phyloP scores from a whole-genome alignment of 2,113 vertebrate genomes.

The Carollia perspicillata region DNA sequence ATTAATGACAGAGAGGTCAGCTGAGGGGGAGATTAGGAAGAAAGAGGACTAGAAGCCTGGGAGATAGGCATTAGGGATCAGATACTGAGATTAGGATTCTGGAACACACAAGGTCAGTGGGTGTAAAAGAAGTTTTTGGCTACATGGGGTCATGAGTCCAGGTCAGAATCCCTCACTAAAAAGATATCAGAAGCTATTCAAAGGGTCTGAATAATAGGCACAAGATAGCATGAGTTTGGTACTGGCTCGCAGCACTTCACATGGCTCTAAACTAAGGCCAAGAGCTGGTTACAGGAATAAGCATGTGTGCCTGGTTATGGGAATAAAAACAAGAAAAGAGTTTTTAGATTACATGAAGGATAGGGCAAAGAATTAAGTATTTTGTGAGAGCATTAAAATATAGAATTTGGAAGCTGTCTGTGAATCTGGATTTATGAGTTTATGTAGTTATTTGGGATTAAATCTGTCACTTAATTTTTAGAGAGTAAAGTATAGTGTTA shows the following conservation, averaged over 20 bases:
- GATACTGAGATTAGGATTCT: background rate
- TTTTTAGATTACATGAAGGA: background rate
- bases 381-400: background rate
- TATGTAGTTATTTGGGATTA: background rate
- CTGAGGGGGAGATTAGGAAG: slow-evolving; percentile 12
- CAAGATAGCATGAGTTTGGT: background rate
- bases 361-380: background rate
- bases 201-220: background rate
- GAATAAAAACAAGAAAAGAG: background rate
- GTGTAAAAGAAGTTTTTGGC: background rate
- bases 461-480: background rate
- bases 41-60: background rate
- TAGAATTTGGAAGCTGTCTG: slow-evolving; percentile 4
- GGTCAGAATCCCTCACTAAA: background rate
- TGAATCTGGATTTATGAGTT: background rate
- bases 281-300: background rate
- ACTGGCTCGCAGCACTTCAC: background rate
- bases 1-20: slow-evolving; percentile 42
- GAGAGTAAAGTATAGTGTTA: background rate
- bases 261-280: background rate
- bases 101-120: background rate
- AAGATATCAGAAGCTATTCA: slow-evolving; percentile 25
- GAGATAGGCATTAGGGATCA: background rate
- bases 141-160: slow-evolving; percentile 28
- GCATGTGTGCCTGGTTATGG: background rate